Conservation (phyloP, 2,797 vertebrate genomes). For the Pitangus sulphuratus region DNA sequence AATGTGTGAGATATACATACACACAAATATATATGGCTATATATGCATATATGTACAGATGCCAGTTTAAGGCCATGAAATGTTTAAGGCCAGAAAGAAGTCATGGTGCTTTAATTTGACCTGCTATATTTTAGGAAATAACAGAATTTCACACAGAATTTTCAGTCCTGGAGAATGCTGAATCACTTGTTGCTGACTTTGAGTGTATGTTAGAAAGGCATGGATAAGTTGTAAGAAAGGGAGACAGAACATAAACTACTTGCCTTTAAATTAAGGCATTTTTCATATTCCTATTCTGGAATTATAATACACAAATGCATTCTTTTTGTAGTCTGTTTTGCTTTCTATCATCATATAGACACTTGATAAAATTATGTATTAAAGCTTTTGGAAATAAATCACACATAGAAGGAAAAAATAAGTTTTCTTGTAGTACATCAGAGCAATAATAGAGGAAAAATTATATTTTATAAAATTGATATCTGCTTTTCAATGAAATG, state of each 20-base stretch:
- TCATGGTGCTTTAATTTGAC: neutral
- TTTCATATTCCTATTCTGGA: neutral
- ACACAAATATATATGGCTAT: neutral
- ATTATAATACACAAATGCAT: neutral
- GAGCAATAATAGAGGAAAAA: neutral
- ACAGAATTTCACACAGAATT: neutral
- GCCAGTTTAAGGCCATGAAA: neutral
- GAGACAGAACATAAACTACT: neutral
- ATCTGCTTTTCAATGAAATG: neutral
- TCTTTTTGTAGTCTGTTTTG: neutral
- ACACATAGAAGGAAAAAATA: neutral
- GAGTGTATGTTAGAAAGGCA: neutral
- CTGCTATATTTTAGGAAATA: neutral
- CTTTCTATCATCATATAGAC: neutral
- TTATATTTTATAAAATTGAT: neutral
- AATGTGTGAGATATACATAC: neutral
- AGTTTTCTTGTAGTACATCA: neutral
- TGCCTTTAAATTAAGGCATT: neutral
- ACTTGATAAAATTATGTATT: neutral
- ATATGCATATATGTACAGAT: rapidly evolving
- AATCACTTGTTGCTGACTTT: neutral
- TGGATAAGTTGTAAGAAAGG: neutral
- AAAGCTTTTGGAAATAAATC: neutral
- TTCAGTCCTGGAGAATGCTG: neutral
- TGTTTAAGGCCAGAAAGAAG: neutral